Conservation (phyloP, 2,113 vertebrate genomes). For the Peucedramus taeniatus region DNA sequence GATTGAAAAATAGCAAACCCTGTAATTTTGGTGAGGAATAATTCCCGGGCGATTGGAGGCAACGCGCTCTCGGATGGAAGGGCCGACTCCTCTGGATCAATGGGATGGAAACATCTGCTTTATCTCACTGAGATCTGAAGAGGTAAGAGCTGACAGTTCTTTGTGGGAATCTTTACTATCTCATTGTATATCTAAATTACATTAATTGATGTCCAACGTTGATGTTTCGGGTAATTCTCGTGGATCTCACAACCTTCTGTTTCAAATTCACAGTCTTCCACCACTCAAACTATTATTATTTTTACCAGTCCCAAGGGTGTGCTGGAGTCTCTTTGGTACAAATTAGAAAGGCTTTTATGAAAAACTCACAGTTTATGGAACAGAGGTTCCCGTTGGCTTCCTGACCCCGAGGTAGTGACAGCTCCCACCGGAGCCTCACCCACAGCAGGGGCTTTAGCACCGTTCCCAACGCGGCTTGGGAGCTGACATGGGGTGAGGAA, state of each 20-base stretch:
- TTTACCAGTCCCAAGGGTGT: conserved; percentile 51
- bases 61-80: not conserved
- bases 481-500: not conserved
- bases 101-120: conserved; percentile 27
- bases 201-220: not conserved
- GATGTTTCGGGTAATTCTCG: not conserved
- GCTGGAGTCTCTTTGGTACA: conserved; percentile 37
- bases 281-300: conserved; percentile 58
- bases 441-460: not conserved
- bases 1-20: not conserved
- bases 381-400: not conserved
- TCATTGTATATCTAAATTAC: conserved; percentile 25
- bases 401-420: not conserved
- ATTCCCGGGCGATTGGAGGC: not conserved
- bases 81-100: not conserved
- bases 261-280: conserved; percentile 51
- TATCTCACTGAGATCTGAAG: not conserved
- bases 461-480: rapidly evolving
- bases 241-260: conserved; percentile 47
- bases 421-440: not conserved
- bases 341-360: conserved; percentile 46
- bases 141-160: conserved; percentile 14
- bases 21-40: not conserved
- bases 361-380: conserved; percentile 36
- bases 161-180: not conserved